phyloP scores from a whole-genome alignment of 2,797 vertebrate species.

The Lophotriccus pileatus region DNA sequence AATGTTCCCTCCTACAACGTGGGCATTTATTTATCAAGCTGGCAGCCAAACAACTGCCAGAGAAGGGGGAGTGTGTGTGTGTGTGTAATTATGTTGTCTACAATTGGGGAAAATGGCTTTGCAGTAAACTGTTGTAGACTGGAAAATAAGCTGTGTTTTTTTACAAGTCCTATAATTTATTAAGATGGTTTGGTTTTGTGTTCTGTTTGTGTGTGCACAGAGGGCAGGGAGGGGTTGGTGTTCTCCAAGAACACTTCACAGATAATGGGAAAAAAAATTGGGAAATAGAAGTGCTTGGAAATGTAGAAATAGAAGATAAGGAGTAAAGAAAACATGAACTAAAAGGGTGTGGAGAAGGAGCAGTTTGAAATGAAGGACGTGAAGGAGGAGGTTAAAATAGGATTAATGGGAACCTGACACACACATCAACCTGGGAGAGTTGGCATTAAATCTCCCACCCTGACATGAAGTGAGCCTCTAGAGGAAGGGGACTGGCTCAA shows the following conservation, averaged over 20 bases:
- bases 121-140: constrained; percentile 34
- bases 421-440: not conserved
- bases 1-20: not conserved
- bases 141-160: constrained; percentile 40
- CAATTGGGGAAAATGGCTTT: constrained; percentile 57
- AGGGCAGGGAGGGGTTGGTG: not conserved
- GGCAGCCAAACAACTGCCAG: constrained; percentile 23
- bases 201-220: not conserved
- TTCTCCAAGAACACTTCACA: not conserved
- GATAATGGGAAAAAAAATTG: not conserved
- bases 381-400: not conserved
- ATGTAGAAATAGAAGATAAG: not conserved
- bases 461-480: not conserved
- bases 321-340: not conserved
- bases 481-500: not conserved
- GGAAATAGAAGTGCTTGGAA: not conserved
- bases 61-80: not conserved
- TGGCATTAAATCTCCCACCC: not conserved
- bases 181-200: constrained; percentile 35
- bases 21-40: constrained; percentile 56
- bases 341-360: not conserved
- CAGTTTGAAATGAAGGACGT: not conserved
- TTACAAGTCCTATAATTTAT: constrained; percentile 61
- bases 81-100: constrained; percentile 58
- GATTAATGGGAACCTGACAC: not conserved